phyloP scores from a whole-genome alignment of 2,797 vertebrate genomes.

The Argya squamiceps region DNA sequence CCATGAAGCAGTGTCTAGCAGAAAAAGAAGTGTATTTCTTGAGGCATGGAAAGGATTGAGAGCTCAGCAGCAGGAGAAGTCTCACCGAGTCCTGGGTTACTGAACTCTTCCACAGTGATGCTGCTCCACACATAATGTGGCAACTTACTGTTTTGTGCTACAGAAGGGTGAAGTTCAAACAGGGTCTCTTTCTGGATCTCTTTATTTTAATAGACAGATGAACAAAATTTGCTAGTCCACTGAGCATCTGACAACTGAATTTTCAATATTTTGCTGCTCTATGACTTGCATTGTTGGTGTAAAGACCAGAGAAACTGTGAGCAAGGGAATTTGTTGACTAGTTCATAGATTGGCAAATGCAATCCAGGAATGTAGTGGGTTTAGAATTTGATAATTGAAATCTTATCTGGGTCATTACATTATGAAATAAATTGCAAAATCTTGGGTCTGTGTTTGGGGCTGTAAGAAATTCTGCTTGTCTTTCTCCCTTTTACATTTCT shows the following conservation, averaged over 20 bases:
- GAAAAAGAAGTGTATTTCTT: not conserved
- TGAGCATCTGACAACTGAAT: not conserved
- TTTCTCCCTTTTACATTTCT: not conserved
- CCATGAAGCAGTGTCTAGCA: not conserved
- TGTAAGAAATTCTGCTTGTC: not conserved
- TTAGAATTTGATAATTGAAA: not conserved
- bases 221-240: not conserved
- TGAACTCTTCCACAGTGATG: not conserved
- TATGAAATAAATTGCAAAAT: not conserved
- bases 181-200: not conserved
- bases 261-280: not conserved
- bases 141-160: not conserved
- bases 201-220: not conserved
- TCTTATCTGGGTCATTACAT: not conserved
- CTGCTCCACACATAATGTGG: accelerated
- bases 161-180: not conserved
- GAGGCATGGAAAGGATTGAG: not conserved
- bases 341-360: not conserved
- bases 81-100: not conserved
- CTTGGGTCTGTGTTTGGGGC: not conserved
- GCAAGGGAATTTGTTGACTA: not conserved
- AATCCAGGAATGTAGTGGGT: not conserved
- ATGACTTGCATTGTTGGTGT: not conserved
- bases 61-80: not conserved
- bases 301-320: not conserved